Base-by-base conservation (phyloP, 2,888 invertebrate genomes). In the Eulithis testata region DNA sequence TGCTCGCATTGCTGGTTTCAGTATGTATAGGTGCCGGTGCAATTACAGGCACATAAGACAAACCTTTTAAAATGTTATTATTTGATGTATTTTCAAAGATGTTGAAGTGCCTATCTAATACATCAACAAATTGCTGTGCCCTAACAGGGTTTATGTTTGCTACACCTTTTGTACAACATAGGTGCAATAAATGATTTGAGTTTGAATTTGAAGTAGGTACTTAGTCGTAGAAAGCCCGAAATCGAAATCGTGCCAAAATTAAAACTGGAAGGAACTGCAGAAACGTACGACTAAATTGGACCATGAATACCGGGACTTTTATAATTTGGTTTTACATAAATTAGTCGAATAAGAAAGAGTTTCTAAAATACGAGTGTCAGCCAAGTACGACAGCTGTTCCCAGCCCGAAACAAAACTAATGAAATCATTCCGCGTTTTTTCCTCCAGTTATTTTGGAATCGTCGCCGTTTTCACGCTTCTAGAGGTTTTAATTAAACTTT, bases 401-500 rank as follows among this genome's bases (percentile, higher is more conserved):
- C 69, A 72, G 66, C 58, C 60, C 63, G 63, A 73, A 81, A 79
- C 75, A 80, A 78, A 82, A 82, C 79, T 79, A 79, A 78, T 72
- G 72, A 76, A 80, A 79, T 80, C 76, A 76, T 77, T 61, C 63
- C 49, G 58, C 75, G 60, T 76, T 76, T 81, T 81, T 79, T 75
- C 72, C 76, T 76, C 71, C 77, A 80, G 82, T 83, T 86, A 84
- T 88, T 86, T 83, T 77, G 80, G 79, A 78, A 83, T 81, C 78
- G 84, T 83, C 83, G 83, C 73, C 78, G 74, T 85, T 86, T 81
- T 82, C 82, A 80, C 82, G 84, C 78, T 78, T 75, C 79, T 79
- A 77, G 81, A 81, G 79, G 71, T 86, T 88, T 88, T 88, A 88
- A 88, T 88, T 88, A 88, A 88, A 88, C 79, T 86, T 86, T 85